Percentiles rank a stretch among this genome's conserved stretches.
phyloP scores from a whole-genome alignment of 1,140 invertebrate species.

The Melitaea cinxia region DNA sequence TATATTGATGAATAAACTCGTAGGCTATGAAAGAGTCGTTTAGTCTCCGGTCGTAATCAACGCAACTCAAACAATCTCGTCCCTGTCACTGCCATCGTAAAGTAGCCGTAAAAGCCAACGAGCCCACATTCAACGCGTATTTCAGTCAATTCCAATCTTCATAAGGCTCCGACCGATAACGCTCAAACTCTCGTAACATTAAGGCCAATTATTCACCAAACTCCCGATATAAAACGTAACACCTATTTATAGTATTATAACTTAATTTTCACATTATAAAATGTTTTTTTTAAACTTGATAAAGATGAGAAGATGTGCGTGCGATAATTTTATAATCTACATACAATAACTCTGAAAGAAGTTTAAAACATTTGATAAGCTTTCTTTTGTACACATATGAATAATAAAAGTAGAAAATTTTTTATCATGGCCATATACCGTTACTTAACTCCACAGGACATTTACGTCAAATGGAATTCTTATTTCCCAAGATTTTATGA shows the following conservation, averaged over 20 bases:
- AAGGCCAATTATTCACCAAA: slow-evolving; percentile 14
- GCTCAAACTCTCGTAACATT: slow-evolving; percentile 12
- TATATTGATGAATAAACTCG: slow-evolving; percentile 12
- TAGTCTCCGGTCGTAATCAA: slow-evolving; percentile 7
- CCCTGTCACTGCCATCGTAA: slow-evolving; percentile 13
- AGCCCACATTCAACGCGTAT: slow-evolving; percentile 6
- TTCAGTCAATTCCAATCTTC: slow-evolving; percentile 15
- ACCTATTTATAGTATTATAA: no score
- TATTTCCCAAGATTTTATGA: slow-evolving; percentile 18
- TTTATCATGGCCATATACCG: slow-evolving; percentile 16
- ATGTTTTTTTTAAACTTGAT: no score
- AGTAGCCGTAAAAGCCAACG: slow-evolving; percentile 16
- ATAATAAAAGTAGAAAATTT: slow-evolving; percentile 8
- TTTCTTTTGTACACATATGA: not conserved
- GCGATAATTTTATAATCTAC: no score
- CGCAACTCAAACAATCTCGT: slow-evolving; percentile 11
- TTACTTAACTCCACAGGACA: slow-evolving; percentile 14
- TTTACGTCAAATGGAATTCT: slow-evolving; percentile 23
- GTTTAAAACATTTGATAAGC: no score
- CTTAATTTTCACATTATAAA: not conserved
- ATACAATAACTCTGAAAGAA: no score
- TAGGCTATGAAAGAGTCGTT: slow-evolving; percentile 13
- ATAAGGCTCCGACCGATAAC: slow-evolving; percentile 4
- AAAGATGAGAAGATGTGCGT: no score
- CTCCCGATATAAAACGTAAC: not conserved